Percentiles rank a stretch among this genome's conserved stretches.
Conservation (phyloP, 2,113 vertebrate species). For the Aegotheles bennettii region DNA sequence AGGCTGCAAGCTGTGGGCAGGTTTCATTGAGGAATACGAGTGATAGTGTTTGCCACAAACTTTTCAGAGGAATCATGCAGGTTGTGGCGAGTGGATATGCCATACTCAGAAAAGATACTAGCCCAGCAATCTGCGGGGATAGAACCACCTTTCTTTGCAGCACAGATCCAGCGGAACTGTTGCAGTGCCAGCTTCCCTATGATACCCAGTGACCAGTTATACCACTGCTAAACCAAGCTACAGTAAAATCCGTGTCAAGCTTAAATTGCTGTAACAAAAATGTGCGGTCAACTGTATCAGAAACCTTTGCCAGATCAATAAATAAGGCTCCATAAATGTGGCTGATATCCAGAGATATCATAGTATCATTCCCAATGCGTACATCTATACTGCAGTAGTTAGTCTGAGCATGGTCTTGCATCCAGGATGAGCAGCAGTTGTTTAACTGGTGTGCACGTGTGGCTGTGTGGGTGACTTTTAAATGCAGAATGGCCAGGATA, state of each 20-base stretch:
- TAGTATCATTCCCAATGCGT: background rate
- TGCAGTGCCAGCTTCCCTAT: background rate
- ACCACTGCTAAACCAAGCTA: constrained; percentile 42
- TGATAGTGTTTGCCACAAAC: background rate
- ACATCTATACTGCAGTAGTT: background rate
- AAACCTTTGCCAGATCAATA: constrained; percentile 40
- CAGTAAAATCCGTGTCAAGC: constrained; percentile 22
- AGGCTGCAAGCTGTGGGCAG: background rate
- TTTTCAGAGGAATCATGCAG: background rate
- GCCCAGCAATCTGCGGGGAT: background rate
- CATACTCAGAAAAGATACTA: background rate
- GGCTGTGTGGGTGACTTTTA: background rate
- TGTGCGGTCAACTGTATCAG: constrained; percentile 7
- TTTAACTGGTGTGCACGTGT: background rate
- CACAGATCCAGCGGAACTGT: background rate
- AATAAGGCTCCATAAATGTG: constrained; percentile 27
- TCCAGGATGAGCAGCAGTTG: constrained; percentile 3
- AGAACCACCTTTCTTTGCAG: background rate
- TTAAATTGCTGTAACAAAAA: constrained; percentile 55
- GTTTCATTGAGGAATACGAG: background rate
- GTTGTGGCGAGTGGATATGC: background rate
- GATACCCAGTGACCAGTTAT: constrained; percentile 35
- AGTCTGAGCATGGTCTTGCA: background rate
- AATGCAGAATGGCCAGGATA: background rate
- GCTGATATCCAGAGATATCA: constrained; percentile 32